Evolutionary conservation across 2,113 vertebrate genomes (phyloP).

Genomic region (Sylvietta virens): DNA sequence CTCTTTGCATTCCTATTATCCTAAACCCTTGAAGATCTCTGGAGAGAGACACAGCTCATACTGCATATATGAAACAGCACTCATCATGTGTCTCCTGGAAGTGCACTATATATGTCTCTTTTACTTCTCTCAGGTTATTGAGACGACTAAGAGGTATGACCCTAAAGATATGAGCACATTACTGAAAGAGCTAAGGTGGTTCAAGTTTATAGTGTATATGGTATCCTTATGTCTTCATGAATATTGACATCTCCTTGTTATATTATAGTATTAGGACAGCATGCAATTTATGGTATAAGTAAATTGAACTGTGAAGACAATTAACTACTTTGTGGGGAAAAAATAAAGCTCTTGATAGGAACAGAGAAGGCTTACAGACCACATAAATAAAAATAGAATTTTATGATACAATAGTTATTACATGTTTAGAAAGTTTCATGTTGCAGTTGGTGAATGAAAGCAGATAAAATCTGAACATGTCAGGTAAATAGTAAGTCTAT

Average conservation of each 20-base stretch:
- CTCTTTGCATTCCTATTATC: conserved; percentile 15
- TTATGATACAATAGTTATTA: not conserved
- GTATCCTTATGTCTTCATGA: not conserved
- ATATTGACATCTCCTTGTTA: not conserved
- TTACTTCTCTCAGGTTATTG: not conserved
- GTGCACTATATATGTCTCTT: not conserved
- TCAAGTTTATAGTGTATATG: not conserved
- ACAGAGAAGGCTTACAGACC: not conserved
- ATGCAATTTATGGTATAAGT: not conserved
- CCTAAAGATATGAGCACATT: not conserved
- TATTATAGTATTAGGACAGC: not conserved
- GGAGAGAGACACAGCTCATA: not conserved
- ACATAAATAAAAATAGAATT: not conserved
- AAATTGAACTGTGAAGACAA: not conserved
- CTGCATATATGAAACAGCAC: not conserved
- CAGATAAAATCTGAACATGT: not conserved
- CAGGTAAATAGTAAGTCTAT: not conserved
- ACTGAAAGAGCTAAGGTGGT: not conserved
- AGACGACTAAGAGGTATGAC: not conserved
- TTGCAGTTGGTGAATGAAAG: not conserved
- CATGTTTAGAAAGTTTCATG: not conserved
- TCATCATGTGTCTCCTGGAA: not conserved
- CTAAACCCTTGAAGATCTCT: conserved; percentile 25
- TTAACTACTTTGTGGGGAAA: not conserved
- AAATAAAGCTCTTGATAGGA: not conserved